Percentiles rank a stretch among this genome's conserved stretches.
These are phyloP conservation scores for Chelmon rostratus DNA, from an alignment of 2,797 vertebrate genomes.

Conservation along the genomic window DNA sequence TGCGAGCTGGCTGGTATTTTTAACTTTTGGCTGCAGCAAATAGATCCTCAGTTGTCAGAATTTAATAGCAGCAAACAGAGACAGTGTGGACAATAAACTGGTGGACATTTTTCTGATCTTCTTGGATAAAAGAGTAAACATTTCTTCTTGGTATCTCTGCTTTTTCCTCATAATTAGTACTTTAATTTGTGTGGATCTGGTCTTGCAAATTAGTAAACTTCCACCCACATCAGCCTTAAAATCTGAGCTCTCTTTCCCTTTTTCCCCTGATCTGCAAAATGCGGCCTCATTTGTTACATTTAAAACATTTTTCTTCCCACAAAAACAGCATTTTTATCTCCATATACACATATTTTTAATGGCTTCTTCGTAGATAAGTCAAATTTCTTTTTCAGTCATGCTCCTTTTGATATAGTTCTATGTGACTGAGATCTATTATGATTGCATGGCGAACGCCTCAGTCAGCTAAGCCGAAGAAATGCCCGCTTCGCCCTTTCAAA, in stretches of 20 bases:
- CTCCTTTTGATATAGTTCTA: not conserved
- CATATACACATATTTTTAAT: constrained; percentile 1
- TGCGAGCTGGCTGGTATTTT: not conserved
- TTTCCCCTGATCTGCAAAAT: not conserved
- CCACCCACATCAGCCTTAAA: not conserved
- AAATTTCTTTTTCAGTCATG: not conserved
- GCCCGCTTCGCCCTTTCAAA: not conserved
- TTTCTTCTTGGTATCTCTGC: not conserved
- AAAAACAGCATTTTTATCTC: not conserved
- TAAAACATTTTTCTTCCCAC: not conserved
- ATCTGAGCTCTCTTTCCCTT: not conserved
- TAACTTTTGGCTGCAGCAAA: not conserved
- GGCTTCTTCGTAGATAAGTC: not conserved
- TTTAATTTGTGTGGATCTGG: not conserved
- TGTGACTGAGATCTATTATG: not conserved
- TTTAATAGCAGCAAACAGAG: not conserved
- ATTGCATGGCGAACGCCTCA: not conserved
- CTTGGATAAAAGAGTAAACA: not conserved
- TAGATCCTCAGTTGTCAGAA: not conserved
- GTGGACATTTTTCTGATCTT: not conserved
- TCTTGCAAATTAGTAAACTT: constrained; percentile 4
- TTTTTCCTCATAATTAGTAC: constrained; percentile 4
- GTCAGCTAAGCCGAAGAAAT: not conserved
- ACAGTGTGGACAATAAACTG: not conserved
- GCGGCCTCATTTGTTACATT: not conserved